Base-by-base conservation (phyloP, 2,797 vertebrate genomes). In the Thalassophryne amazonica region DNA sequence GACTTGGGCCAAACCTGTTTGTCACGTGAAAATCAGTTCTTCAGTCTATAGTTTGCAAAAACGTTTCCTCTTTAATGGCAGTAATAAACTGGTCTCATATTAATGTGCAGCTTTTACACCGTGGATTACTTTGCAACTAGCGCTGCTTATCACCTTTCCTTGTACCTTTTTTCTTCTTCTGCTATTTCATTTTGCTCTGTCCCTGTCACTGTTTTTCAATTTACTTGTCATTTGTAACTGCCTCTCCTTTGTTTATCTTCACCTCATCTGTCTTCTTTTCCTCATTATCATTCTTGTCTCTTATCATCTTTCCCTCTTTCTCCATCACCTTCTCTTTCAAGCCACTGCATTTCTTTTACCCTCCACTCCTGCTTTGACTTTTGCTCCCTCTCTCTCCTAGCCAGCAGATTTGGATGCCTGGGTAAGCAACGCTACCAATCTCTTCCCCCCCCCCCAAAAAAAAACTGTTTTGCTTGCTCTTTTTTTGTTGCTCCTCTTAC, bases 321-420 rank as follows among this genome's bases (percentile, higher is more conserved):
- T 50, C 20, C 13, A 6, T 21, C 21, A 9, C 16, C 14, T 25
- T 36, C 16, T 56, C 42, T 21, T 30, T 28, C 16, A 17, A 22
- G 21, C 4, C 6, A 10, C 10, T 39, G 18, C 29, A 9, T 31
- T 56, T 15, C 22, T 33, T 21, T 32, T 18, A 52, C 40, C 39
- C n/a, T 61, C 50, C 24, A 13, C 52, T 13, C 16, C 51, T 50
- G 40, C 27, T 28, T 59, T 73, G 64, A 72, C 54, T 46, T 21
- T 25, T 23, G 8, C 40, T 66, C 36, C 31, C n/a, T 68, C 66
- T 69, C 47, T 59, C 52, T 60, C 73, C 78, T 78, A 95, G 91
- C 89, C 89, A 83, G 88, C 51, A 67, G 91, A 94, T 91, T 86
- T 93, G 82, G 86, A 92, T 57, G 85, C 89, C 73, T 90, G 86